Conservation (phyloP, 2,888 invertebrate genomes). For the Hofmannophila pseudospretella region DNA sequence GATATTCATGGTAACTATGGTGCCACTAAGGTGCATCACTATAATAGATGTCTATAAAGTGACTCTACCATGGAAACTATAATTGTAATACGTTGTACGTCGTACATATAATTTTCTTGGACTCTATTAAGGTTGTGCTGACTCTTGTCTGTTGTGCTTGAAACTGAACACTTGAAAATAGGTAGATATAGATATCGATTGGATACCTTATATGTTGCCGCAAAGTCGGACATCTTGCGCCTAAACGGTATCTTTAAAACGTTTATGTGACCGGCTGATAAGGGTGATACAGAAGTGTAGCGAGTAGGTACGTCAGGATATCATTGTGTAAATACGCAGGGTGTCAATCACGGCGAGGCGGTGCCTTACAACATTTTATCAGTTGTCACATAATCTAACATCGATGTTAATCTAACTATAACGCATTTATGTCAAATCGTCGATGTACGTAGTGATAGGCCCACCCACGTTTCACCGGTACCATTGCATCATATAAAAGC, state of each 20-base stretch:
- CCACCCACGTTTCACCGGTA: slow-evolving; percentile 62
- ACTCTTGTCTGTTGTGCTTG: too few relatives aligned
- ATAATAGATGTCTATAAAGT: too few relatives aligned
- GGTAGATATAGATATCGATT: too few relatives aligned
- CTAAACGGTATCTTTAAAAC: slow-evolving; percentile 40
- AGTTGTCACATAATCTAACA: slow-evolving; percentile 70
- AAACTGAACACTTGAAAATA: too few relatives aligned
- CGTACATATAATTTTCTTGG: too few relatives aligned
- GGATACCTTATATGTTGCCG: slow-evolving; percentile 15
- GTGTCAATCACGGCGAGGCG: slow-evolving; percentile 73
- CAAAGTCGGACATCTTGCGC: slow-evolving; percentile 34
- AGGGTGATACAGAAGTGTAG: slow-evolving; percentile 58
- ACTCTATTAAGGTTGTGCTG: too few relatives aligned
- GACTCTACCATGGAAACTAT: too few relatives aligned
- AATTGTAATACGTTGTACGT: too few relatives aligned
- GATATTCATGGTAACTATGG: too few relatives aligned
- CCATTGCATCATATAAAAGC: slow-evolving; percentile 52
- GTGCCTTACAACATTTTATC: slow-evolving; percentile 73
- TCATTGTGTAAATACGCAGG: slow-evolving; percentile 61
- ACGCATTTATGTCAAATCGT: slow-evolving; percentile 75
- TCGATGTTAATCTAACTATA: slow-evolving; percentile 28
- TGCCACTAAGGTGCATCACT: too few relatives aligned
- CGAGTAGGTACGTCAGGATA: slow-evolving; percentile 53
- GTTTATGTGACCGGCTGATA: slow-evolving; percentile 59
- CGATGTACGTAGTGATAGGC: slow-evolving; percentile 69